Conservation (phyloP, 2,888 invertebrate genomes). For the Lydus trimaculatus region DNA sequence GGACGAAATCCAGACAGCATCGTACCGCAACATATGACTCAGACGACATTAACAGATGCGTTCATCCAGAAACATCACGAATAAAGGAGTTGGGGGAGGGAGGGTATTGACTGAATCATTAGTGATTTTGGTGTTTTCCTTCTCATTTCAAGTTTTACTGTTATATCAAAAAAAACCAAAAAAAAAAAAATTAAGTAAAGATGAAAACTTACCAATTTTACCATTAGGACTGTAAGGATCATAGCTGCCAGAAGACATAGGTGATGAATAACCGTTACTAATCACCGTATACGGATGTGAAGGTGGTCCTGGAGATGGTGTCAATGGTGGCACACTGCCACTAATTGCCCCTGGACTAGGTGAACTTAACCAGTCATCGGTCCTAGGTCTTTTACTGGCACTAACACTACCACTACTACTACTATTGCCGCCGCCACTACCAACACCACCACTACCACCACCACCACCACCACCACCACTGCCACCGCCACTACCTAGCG, state of each 20-base stretch:
- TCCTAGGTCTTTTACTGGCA: slow-evolving; percentile 63
- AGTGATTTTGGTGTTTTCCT: background rate
- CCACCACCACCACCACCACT: slow-evolving; percentile 34
- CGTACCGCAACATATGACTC: slow-evolving; percentile 1
- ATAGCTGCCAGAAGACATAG: slow-evolving; percentile 87
- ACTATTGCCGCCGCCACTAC: slow-evolving; percentile 54
- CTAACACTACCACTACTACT: slow-evolving; percentile 48
- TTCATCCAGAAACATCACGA: background rate
- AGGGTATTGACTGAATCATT: background rate
- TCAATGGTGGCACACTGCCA: slow-evolving; percentile 66
- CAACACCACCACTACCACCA: slow-evolving; percentile 55
- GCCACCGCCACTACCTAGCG: too few relatives aligned
- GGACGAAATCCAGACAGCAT: background rate
- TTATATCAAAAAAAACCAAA: background rate
- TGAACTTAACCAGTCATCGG: slow-evolving; percentile 72
- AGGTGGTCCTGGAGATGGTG: slow-evolving; percentile 71
- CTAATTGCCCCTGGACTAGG: slow-evolving; percentile 67
- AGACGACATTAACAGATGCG: slow-evolving; percentile 7
- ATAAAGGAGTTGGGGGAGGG: background rate
- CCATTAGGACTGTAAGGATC: slow-evolving; percentile 90
- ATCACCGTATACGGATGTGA: slow-evolving; percentile 63
- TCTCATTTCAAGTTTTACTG: background rate
- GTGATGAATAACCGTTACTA: slow-evolving; percentile 84
- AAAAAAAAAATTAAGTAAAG: background rate
- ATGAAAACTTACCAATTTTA: slow-evolving; percentile 77